phyloP scores from a whole-genome alignment of 2,888 invertebrate species.

The Hypsopygia costalis region DNA sequence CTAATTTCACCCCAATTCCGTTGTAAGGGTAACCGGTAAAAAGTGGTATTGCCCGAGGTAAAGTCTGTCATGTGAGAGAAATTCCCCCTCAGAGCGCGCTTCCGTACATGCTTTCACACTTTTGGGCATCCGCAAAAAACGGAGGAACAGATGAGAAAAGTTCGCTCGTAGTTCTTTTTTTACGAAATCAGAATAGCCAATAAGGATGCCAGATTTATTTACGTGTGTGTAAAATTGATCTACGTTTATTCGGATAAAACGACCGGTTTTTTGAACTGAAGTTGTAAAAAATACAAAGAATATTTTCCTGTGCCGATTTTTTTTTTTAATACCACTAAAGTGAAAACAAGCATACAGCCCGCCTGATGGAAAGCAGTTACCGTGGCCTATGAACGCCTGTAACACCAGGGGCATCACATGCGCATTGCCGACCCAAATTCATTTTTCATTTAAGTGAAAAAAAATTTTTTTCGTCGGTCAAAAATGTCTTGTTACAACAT shows the following conservation, averaged over 20 bases:
- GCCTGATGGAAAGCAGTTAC: too few relatives aligned
- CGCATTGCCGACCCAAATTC: too few relatives aligned
- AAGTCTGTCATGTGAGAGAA: slow-evolving; percentile 52
- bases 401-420: too few relatives aligned
- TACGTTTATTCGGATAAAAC: neutral
- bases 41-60: slow-evolving; percentile 50
- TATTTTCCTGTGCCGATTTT: too few relatives aligned
- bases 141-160: slow-evolving; percentile 32
- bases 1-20: slow-evolving; percentile 45
- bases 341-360: too few relatives aligned
- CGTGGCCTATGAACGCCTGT: too few relatives aligned
- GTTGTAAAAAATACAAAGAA: too few relatives aligned
- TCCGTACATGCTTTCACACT: slow-evolving; percentile 70
- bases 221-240: neutral
- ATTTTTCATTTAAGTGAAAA: too few relatives aligned
- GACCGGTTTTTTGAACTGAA: too few relatives aligned
- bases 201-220: neutral
- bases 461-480: too few relatives aligned
- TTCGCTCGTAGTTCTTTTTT: slow-evolving; percentile 22
- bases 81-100: slow-evolving; percentile 37
- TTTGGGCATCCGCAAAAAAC: slow-evolving; percentile 42
- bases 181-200: slow-evolving; percentile 3
- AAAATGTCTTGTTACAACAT: too few relatives aligned
- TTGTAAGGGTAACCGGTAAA: slow-evolving; percentile 36
- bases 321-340: too few relatives aligned